Percentiles rank a stretch among this genome's conserved stretches.
Evolutionary conservation across 92 coral and sea anemone species (phyloP).

Genomic region (Heliopora coerulea): DNA sequence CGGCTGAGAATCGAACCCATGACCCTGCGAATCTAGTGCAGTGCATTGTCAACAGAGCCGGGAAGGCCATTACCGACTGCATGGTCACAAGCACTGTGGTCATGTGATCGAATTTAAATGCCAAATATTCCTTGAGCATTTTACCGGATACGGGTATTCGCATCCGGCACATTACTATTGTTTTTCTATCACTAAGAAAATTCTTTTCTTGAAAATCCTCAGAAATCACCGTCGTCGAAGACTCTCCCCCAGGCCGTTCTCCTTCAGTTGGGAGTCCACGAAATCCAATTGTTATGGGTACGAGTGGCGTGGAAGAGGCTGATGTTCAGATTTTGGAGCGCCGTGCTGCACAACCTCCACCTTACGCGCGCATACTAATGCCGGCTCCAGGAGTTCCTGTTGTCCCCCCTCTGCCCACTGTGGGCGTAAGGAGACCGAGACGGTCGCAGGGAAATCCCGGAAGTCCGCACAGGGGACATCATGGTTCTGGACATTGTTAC

Average conservation of each 20-base stretch:
- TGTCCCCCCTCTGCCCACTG: constrained; percentile 19
- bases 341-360: constrained; percentile 10
- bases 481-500: constrained; percentile 69
- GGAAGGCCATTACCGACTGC: too few species aligned
- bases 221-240: constrained; percentile 17
- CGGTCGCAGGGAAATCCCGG: constrained; percentile 11
- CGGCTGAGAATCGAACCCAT: too few species aligned
- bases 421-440: neutral
- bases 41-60: too few species aligned
- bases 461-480: constrained; percentile 37
- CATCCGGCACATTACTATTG: too few species aligned
- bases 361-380: neutral
- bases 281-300: constrained; percentile 16
- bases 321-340: constrained; percentile 41
- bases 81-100: too few species aligned
- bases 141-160: too few species aligned
- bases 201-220: too few species aligned
- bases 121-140: too few species aligned
- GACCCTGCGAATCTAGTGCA: too few species aligned
- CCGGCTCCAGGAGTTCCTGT: constrained; percentile 15
- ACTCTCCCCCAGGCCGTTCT: constrained; percentile 1
- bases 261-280: neutral
- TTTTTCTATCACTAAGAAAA: too few species aligned
- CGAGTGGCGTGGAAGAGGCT: neutral
- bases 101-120: too few species aligned